phyloP scores from a whole-genome alignment of 2,797 vertebrate species.

The Helicolenus hilgendorfi region DNA sequence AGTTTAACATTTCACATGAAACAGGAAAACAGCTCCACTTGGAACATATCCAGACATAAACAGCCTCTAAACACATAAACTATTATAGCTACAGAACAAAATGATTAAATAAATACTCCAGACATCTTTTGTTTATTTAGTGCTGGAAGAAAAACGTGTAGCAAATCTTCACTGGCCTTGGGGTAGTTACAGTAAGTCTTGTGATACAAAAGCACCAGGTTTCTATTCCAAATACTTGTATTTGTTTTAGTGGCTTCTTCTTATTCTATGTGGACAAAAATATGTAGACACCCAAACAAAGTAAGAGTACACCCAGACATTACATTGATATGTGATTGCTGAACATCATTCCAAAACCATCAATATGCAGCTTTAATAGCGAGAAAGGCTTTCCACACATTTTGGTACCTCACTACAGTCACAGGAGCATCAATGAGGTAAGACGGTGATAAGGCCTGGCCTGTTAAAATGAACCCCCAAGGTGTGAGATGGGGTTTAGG shows the following conservation, averaged over 20 bases:
- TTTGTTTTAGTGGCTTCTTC: background rate
- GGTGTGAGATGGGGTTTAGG: background rate
- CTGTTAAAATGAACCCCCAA: background rate
- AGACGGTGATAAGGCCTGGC: background rate
- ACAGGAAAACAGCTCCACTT: background rate
- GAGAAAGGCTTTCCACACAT: background rate
- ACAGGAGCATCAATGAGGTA: background rate
- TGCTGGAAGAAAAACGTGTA: background rate
- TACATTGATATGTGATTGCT: background rate
- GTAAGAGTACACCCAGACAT: background rate
- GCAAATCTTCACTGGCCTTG: background rate
- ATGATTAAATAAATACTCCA: background rate
- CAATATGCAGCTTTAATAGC: background rate
- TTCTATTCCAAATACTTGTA: background rate
- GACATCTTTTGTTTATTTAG: constrained; percentile 8
- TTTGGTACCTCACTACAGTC: background rate
- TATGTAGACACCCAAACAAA: background rate
- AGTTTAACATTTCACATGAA: background rate
- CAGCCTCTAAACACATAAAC: background rate
- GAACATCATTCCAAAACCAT: background rate
- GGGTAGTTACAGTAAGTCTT: background rate
- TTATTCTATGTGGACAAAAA: background rate
- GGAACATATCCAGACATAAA: background rate
- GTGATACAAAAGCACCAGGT: background rate
- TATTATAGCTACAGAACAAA: background rate